Evolutionary conservation across 2,113 vertebrate genomes (phyloP).

Genomic region (Sprattus sprattus): DNA sequence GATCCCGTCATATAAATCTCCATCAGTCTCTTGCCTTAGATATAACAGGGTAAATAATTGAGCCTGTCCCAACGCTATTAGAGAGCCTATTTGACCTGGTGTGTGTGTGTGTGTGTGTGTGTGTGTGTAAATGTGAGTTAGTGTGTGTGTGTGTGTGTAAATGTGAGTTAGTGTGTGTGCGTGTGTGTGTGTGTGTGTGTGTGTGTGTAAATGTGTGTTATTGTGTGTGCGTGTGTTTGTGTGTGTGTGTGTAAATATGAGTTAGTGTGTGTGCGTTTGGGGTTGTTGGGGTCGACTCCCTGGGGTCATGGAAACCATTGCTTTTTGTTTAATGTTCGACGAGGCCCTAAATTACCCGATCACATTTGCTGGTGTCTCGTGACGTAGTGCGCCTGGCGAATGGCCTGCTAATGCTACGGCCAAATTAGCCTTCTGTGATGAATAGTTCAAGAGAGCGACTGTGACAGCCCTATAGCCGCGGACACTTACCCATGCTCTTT

Average conservation of each 20-base stretch:
- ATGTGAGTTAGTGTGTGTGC: constrained; percentile 41
- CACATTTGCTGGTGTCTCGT: constrained; percentile 92
- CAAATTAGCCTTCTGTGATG: constrained; percentile 98
- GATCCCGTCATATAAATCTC: background rate
- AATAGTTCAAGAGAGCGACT: constrained; percentile 93
- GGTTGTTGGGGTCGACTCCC: background rate
- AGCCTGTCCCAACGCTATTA: background rate
- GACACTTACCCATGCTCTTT: constrained; percentile 85
- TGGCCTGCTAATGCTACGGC: constrained; percentile 96
- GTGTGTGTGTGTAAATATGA: constrained; percentile 50
- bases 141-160: constrained; percentile 12
- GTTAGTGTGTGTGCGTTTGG: constrained; percentile 58
- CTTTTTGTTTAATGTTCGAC: constrained; percentile 56
- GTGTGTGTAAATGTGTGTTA: too few species aligned
- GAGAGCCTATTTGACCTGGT: background rate
- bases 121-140: background rate
- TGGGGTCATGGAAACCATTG: background rate
- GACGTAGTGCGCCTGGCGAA: constrained; percentile 73
- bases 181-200: background rate
- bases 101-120: background rate
- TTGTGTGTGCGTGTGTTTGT: constrained; percentile 37
- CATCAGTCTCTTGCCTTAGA: constrained; percentile 5
- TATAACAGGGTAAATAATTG: background rate
- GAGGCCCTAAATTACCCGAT: constrained; percentile 87
- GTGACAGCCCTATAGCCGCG: constrained; percentile 91